Evolutionary conservation across 2,113 vertebrate genomes (phyloP), one percentile per base, ranked within the genome.

Genomic region (Stercorarius parasiticus): DNA sequence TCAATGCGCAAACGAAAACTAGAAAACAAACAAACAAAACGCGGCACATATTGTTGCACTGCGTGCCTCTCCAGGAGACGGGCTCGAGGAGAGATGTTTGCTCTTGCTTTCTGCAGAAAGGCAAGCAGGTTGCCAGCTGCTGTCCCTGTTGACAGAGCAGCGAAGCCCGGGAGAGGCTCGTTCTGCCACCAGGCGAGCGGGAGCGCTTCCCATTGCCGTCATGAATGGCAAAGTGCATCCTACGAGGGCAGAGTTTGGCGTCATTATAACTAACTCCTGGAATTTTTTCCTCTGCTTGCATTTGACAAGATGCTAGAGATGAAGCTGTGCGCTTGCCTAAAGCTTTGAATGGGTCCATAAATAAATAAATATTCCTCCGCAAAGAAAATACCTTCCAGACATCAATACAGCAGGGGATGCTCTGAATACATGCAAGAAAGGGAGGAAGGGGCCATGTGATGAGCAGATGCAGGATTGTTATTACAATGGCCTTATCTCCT

Each of bases 21-120:
- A 72, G 91, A 89, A 95, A 89, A 79, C 86, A 95, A 93, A 77
- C 81, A 92, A 97, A 93, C 74, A 78, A 67, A 73, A 40, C 0
- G 0, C 45, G 22, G 65, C 69, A 16, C 42, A 17, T 25, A 17
- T 25, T 49, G 42, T 88, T 81, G 47, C 4, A 6, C 30, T 70
- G 20, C 0, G 3, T n/a, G 71, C 38, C 20, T 86, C 34, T 73
- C 42, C 16, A 10, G 2, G 25, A 74, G 66, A 27, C 3, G 2
- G 52, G 50, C 59, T 86, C 2, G 2, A 56, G 65, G 55, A 80
- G 20, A 49, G 77, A 25, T 72, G 27, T 56, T 94, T 83, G 92
- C 55, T 81, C 43, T 34, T 55, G 38, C 74, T 62, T 88, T 55
- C 59, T 38, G 55, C n/a, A 26, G 79, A 81, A 92, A 78, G 21